Conservation (phyloP, 1,140 invertebrate genomes). For the Sesamia nonagrioides region DNA sequence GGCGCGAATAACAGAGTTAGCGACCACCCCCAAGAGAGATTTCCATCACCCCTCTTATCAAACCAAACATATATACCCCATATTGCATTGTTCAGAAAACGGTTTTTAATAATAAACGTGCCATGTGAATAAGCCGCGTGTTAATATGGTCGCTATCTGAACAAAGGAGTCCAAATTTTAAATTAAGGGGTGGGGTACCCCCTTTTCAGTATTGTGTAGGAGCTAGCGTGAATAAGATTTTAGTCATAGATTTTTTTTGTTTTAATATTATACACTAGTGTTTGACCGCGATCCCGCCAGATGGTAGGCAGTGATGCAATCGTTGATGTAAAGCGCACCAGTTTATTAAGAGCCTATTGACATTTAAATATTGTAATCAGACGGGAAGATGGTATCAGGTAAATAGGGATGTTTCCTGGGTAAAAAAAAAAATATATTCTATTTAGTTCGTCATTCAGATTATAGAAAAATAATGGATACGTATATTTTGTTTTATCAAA, state of each 20-base stretch:
- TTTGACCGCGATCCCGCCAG: no score
- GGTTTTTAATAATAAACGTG: conserved; percentile 1
- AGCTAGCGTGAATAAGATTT: neutral
- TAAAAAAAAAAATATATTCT: no score
- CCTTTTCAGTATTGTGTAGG: neutral
- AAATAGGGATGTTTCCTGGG: no score
- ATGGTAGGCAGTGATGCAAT: no score
- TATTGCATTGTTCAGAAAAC: neutral
- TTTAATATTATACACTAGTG: no score
- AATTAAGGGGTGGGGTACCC: conserved; percentile 23
- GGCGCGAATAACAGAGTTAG: neutral
- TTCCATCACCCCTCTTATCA: neutral
- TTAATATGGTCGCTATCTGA: conserved; percentile 12
- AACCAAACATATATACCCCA: neutral
- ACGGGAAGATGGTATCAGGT: no score
- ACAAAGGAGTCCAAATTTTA: conserved; percentile 35
- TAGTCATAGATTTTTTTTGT: neutral
- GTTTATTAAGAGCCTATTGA: no score
- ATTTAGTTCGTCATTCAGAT: no score
- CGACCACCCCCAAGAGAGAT: neutral
- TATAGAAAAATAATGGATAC: no score
- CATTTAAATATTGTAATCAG: no score
- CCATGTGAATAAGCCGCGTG: neutral
- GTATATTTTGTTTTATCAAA: no score
- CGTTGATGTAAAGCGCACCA: no score